These are phyloP conservation scores for Halocaridina rubra DNA, from an alignment of 2,888 invertebrate species.

Conservation along the genomic window DNA sequence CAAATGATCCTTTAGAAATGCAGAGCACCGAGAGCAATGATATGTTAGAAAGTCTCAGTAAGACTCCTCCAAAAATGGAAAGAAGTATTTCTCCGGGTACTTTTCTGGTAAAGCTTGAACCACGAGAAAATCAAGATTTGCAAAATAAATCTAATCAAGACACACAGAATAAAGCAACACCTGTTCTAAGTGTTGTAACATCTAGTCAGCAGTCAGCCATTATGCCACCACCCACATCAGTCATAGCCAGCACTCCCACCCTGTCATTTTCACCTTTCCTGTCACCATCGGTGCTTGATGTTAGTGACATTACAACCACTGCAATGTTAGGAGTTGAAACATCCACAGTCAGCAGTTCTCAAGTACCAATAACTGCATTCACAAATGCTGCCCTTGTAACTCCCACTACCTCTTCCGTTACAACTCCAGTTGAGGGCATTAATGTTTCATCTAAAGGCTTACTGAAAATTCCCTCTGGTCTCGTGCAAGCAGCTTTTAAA, in stretches of 20 bases:
- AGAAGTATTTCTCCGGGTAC: constrained; percentile 51
- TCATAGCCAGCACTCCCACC: background rate
- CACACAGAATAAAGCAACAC: background rate
- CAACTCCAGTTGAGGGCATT: constrained; percentile 13
- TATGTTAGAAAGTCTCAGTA: constrained; percentile 28
- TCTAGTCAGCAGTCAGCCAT: constrained; percentile 21
- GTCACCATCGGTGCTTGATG: background rate
- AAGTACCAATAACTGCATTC: background rate
- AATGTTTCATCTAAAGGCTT: constrained; percentile 29
- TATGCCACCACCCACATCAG: background rate
- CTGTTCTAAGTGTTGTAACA: background rate
- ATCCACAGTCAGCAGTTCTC: background rate
- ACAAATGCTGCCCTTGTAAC: background rate
- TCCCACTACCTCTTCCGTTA: background rate
- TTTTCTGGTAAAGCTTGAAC: constrained; percentile 49
- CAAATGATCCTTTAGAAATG: constrained; percentile 53
- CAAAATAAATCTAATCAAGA: too few species aligned
- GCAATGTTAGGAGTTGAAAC: background rate
- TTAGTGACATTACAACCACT: background rate
- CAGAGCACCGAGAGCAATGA: constrained; percentile 21
- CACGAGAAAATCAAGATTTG: constrained; percentile 22
- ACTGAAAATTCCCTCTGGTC: constrained; percentile 41
- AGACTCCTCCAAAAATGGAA: constrained; percentile 33
- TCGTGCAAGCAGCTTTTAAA: constrained; percentile 25
- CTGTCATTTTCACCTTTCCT: background rate